These are phyloP conservation scores for Alauda arvensis DNA, from an alignment of 2,797 vertebrate species.

Conservation along the genomic window DNA sequence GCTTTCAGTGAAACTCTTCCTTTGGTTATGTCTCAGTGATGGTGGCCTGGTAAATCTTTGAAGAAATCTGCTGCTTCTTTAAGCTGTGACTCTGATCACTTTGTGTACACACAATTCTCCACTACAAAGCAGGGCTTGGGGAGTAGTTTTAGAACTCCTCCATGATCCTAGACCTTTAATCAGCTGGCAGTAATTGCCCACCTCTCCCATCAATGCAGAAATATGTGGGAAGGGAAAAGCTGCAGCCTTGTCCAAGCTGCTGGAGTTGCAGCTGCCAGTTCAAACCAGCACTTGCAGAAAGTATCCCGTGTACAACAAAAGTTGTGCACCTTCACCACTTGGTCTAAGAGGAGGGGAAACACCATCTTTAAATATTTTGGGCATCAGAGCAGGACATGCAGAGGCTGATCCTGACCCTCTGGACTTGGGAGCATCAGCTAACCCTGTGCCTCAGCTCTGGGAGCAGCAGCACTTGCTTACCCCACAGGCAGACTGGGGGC, in stretches of 20 bases:
- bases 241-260: neutral
- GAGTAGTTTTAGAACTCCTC: neutral
- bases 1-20: neutral
- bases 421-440: neutral
- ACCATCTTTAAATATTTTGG: neutral
- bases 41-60: neutral
- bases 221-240: neutral
- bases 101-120: neutral
- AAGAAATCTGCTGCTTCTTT: neutral
- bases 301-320: neutral
- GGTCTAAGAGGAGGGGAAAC: neutral
- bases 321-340: rapidly evolving
- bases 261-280: neutral
- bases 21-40: neutral
- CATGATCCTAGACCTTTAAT: neutral
- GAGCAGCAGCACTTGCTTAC: conserved; percentile 15
- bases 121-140: neutral
- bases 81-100: neutral
- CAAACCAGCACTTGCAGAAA: neutral
- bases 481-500: neutral
- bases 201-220: neutral
- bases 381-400: neutral
- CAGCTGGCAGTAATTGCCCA: neutral
- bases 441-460: neutral
- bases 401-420: neutral